A percentile compares a stretch with the other conserved stretches of the same genome.
Evolutionary conservation across 2,113 vertebrate genomes (phyloP).

Genomic region (Ctenodactylus gundi): DNA sequence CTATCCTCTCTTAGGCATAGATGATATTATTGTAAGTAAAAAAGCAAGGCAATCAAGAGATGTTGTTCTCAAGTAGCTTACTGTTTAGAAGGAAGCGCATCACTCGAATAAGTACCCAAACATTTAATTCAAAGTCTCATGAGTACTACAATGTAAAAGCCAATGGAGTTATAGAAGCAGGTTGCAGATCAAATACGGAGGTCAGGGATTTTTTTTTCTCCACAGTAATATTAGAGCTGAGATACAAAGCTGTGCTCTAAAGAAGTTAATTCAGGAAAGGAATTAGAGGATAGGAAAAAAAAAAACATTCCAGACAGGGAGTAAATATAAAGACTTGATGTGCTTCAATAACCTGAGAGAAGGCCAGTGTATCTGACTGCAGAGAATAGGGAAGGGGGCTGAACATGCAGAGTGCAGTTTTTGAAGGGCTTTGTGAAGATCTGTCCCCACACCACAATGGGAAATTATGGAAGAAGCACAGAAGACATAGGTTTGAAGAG

Average conservation of each 20-base stretch:
- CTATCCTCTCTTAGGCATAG: neutral
- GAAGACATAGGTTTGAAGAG: neutral
- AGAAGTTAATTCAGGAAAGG: neutral
- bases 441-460: neutral
- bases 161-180: neutral
- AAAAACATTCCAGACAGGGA: neutral
- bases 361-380: neutral
- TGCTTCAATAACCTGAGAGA: neutral
- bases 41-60: neutral
- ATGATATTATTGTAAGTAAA: neutral
- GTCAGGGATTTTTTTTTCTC: neutral
- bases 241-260: neutral
- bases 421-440: neutral
- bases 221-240: neutral
- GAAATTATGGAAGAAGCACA: neutral
- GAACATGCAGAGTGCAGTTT: neutral
- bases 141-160: neutral
- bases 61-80: neutral
- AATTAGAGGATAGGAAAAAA: rapidly evolving
- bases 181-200: neutral
- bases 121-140: neutral
- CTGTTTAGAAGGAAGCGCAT: neutral
- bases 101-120: neutral
- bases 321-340: neutral
- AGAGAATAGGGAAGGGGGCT: neutral